Evolutionary conservation across 2,113 vertebrate genomes (phyloP).

Genomic region (Vidua macroura): DNA sequence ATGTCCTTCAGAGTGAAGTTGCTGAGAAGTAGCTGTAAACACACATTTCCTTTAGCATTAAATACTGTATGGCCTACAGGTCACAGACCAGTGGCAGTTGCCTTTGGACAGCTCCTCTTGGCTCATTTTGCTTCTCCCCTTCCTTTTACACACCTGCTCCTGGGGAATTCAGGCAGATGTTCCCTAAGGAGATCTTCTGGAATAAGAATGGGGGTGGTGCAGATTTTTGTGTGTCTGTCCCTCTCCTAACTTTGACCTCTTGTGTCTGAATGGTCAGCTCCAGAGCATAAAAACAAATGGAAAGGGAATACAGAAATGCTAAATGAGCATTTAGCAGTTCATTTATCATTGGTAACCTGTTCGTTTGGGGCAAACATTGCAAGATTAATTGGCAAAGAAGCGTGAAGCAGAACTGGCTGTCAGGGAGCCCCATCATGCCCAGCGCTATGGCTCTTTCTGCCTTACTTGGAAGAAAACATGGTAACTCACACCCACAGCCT

Average conservation of each 20-base stretch:
- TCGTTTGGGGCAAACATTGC: neutral
- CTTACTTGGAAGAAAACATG: neutral
- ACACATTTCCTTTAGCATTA: neutral
- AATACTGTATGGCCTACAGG: neutral
- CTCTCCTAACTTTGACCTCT: neutral
- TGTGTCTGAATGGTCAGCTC: neutral
- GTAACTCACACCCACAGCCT: slow-evolving; percentile 34
- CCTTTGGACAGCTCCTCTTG: neutral
- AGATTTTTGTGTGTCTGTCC: neutral
- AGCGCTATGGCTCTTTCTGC: neutral
- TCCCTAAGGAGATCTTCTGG: neutral
- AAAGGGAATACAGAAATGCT: neutral
- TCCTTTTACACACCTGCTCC: neutral
- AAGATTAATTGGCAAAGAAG: slow-evolving; percentile 8
- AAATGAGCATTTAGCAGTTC: neutral
- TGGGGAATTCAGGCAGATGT: neutral
- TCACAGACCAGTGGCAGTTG: neutral
- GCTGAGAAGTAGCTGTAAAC: neutral
- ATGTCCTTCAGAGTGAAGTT: neutral
- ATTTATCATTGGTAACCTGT: neutral
- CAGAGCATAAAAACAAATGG: neutral
- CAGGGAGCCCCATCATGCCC: neutral
- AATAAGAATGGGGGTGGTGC: neutral
- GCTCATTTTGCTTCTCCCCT: neutral
- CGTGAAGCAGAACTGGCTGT: neutral